Percentiles rank a stretch among this genome's conserved stretches.
These are phyloP conservation scores for Ovis canadensis DNA, from an alignment of 2,113 vertebrate genomes.

Conservation along the genomic window DNA sequence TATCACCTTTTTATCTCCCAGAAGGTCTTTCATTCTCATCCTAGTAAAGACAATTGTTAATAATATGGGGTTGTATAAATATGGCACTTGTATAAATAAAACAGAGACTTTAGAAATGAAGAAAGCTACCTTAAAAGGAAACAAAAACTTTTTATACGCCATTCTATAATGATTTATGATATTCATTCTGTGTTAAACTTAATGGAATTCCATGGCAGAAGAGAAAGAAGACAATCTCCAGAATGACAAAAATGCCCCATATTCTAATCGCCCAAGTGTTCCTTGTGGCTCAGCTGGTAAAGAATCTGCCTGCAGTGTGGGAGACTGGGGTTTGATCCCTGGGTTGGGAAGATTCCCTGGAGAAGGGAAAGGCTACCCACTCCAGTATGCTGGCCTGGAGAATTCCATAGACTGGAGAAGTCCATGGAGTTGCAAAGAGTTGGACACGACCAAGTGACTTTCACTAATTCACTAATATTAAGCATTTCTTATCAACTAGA, in stretches of 20 bases:
- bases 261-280: not conserved
- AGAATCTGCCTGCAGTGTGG: not conserved
- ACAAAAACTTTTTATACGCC: not conserved
- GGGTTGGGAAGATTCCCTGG: not conserved
- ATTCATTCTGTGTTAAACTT: not conserved
- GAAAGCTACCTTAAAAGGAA: not conserved
- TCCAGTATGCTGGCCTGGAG: not conserved
- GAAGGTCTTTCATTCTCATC: not conserved
- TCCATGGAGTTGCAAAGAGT: not conserved
- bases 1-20: not conserved
- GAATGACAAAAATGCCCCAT: not conserved
- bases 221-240: not conserved
- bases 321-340: not conserved
- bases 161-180: not conserved
- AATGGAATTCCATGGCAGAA: not conserved
- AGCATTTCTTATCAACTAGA: not conserved
- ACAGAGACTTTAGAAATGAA: not conserved
- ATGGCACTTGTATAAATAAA: not conserved
- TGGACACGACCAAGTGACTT: fast-evolving
- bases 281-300: not conserved
- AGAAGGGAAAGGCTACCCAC: not conserved
- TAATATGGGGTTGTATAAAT: not conserved
- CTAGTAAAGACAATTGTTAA: not conserved
- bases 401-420: not conserved
- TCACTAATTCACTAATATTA: not conserved